Base-by-base conservation (phyloP, 2,797 vertebrate genomes). In the Enteromius afrohamiltoni region DNA sequence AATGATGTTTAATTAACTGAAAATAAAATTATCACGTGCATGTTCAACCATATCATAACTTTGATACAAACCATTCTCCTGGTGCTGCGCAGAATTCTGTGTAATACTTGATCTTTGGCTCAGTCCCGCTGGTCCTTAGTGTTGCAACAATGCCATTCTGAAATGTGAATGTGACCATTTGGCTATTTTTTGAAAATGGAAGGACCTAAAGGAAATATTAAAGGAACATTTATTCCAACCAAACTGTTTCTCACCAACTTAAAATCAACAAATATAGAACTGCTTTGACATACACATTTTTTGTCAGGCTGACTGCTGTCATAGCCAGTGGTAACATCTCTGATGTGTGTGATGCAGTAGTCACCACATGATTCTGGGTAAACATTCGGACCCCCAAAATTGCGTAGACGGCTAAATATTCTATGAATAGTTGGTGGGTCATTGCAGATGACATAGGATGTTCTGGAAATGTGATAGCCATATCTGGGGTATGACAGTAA, bases 51-150 rank as follows among this genome's bases (percentile, higher is more conserved):
- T 23, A 79, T 17, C 8, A 69, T 55, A 8, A 47, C 23, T 31
- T 70, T 1, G 6, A 71, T 55, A 80, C 95, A 90, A 67, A 99
- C 98, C 97, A 96, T 87, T 93, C 92, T 0, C 95, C 96, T 0
- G 96, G 97, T 0, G 89, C 77, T 0, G 96, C 95, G 0, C 97
- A 98, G 93, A 97, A 93, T 93, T 99, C 98, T 0, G 96, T 95
- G 45, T 99, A 99, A 90, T 94, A 97, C 81, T 99, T 99, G 90
- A 99, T 97, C 93, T 99, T 99, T 51, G 98, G 98, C 83, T 99
- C 98, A 0, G 98, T 99, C n/a, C 98, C 98, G 0, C 98, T 99
- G 0, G 96, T 96, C 75, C 98, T 93, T 40, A 99, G 94, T 2
- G 98, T 98, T 76, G 97, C 97, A 74, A 97, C 95, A 4, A 97